Percentiles rank a stretch among this genome's conserved stretches.
Evolutionary conservation across 37 sponge, comb jelly and placozoan species (phyloP).

Genomic region (Chondrilla cf. caribensis): DNA sequence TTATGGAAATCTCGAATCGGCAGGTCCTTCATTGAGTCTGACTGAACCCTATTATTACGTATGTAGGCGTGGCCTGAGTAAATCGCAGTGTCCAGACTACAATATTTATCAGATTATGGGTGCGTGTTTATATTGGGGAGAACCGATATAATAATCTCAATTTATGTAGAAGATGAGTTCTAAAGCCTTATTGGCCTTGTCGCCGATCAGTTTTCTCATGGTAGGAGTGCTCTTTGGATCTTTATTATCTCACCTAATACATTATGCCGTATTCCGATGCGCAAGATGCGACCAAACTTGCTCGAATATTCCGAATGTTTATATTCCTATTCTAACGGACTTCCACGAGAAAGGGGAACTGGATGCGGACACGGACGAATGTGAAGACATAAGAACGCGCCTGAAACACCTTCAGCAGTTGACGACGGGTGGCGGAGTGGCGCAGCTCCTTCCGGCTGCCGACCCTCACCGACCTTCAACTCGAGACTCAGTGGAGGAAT

Average conservation of each 20-base stretch:
- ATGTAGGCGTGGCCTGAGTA: too few relatives aligned
- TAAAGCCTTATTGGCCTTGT: background rate
- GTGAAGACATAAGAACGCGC: background rate
- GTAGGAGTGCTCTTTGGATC: constrained; percentile 8
- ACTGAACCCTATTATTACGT: too few relatives aligned
- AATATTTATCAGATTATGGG: too few relatives aligned
- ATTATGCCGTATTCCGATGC: background rate
- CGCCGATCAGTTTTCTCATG: background rate
- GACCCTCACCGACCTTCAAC: constrained; percentile 1
- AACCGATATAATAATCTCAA: too few relatives aligned
- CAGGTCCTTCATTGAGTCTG: too few relatives aligned
- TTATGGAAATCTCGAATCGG: too few relatives aligned
- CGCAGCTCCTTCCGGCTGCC: background rate
- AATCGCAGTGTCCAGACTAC: too few relatives aligned
- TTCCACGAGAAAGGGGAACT: background rate
- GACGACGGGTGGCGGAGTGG: background rate
- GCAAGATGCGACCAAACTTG: background rate
- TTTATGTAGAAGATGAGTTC: too few relatives aligned
- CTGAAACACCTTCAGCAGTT: background rate
- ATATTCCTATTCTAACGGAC: background rate
- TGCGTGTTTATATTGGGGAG: too few relatives aligned
- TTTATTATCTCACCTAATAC: background rate
- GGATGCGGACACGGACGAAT: background rate
- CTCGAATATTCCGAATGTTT: background rate
- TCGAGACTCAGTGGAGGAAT: constrained; percentile 1